phyloP scores from a whole-genome alignment of 2,888 invertebrate species.

The Meliscaeva auricollis region DNA sequence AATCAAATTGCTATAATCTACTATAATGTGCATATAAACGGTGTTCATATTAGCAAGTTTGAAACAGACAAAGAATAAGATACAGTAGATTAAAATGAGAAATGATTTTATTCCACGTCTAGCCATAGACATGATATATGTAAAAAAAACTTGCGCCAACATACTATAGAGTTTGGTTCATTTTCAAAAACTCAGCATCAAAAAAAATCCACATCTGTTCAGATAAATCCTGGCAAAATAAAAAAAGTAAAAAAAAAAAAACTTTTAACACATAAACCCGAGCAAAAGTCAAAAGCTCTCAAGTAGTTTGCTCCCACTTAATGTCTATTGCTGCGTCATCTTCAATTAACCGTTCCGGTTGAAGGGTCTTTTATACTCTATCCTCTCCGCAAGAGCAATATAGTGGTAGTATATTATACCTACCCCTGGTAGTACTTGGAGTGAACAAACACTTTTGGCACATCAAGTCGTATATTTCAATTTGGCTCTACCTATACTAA shows the following conservation, averaged over 20 bases:
- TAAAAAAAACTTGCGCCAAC: no score
- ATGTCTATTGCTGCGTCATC: constrained; percentile 55
- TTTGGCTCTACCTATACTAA: background rate
- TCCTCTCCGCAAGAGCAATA: background rate
- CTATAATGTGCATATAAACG: no score
- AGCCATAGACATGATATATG: no score
- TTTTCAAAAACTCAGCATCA: no score
- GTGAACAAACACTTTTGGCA: constrained; percentile 56
- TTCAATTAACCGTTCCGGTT: constrained; percentile 51
- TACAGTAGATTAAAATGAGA: no score
- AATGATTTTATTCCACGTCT: no score
- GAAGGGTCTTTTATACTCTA: constrained; percentile 21
- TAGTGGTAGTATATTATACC: background rate
- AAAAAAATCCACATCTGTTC: background rate
- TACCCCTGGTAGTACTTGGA: background rate
- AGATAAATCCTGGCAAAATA: background rate
- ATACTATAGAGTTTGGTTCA: no score
- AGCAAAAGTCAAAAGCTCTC: constrained; percentile 14
- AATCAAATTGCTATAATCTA: no score
- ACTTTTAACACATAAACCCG: background rate
- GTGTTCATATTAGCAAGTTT: no score
- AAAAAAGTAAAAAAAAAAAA: background rate
- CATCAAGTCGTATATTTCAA: background rate
- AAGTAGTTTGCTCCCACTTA: constrained; percentile 14
- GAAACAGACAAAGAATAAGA: no score